Evolutionary conservation across 2,888 invertebrate species (phyloP).

Genomic region (Azorinus chamasolen): DNA sequence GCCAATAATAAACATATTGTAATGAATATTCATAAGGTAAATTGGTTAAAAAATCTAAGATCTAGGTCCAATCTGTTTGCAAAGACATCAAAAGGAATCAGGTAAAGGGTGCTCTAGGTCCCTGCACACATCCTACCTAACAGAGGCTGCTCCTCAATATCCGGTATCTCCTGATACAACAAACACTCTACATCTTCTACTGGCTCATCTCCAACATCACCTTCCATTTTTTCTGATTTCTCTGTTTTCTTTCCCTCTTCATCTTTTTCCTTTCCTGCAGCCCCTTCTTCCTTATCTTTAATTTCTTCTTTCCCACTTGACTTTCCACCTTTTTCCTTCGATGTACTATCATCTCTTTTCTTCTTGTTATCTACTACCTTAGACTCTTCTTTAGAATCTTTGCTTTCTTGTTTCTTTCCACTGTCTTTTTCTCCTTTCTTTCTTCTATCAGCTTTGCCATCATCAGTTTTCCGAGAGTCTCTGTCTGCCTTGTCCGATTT

Average conservation of each 20-base stretch:
- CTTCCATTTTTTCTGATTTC: too few species aligned
- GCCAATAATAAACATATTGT: too few species aligned
- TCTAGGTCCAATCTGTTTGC: too few species aligned
- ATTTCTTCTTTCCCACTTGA: neutral
- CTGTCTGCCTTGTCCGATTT: neutral
- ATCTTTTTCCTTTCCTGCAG: neutral
- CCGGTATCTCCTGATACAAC: slow-evolving; percentile 1
- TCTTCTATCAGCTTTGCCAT: neutral
- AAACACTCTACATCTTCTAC: slow-evolving; percentile 4
- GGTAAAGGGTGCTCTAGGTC: too few species aligned
- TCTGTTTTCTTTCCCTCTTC: neutral
- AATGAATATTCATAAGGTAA: too few species aligned
- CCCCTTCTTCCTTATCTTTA: neutral
- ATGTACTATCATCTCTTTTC: neutral
- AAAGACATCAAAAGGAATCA: too few species aligned
- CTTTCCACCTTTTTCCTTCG: slow-evolving; percentile 3
- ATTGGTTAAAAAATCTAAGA: too few species aligned
- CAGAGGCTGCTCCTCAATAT: neutral
- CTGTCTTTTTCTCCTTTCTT: neutral
- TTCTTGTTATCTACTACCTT: too few species aligned
- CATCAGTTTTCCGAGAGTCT: too few species aligned
- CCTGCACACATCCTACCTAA: slow-evolving; percentile 11
- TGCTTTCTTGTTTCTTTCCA: neutral
- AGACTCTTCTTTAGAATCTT: neutral
- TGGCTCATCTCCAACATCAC: too few species aligned